Base-by-base conservation (phyloP, 2,113 vertebrate genomes). In the Rhegmatorhina hoffmannsi region DNA sequence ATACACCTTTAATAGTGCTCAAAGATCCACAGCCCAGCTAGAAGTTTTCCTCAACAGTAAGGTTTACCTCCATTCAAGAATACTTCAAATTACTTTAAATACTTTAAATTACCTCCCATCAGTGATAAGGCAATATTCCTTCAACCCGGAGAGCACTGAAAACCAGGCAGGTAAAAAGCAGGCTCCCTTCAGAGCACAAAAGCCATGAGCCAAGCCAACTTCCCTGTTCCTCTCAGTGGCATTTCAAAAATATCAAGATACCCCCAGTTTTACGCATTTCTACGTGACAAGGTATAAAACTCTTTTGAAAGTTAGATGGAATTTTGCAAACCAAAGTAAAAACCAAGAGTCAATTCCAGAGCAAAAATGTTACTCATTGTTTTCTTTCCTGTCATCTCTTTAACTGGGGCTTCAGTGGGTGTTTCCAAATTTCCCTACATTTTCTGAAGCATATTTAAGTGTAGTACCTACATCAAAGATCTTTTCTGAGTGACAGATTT, bases 361-460 rank as follows among this genome's bases (percentile, higher is more conserved):
- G n/a, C 6, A 46, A 17, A 67, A 43, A 2, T n/a, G n/a, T n/a
- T 29, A 44, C 5, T 26, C 4, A 2, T 5, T 0, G 31, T 33
- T 62, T 73, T 59, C 40, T 79, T 59, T 36, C 31, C 11, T 12
- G 25, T 23, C 8, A 9, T 19, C 21, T 46, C 21, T 8, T 63
- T 26, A 84, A 59, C 1, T 7, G 17, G 24, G 0, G 0, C 11
- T 52, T 74, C 4, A 5, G 7, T 7, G 3, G 6, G 4, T 3
- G 13, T 29, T 80, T 60, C 25, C 26, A 68, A 40, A 33, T 17
- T 58, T 50, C 16, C 34, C 34, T 31, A 49, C 5, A 13, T 7
- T 44, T 53, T 78, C 52, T 68, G n/a, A 56, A 56, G 26, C 24
- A 29, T 6, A 12, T 44, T 63, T 43, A 31, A 40, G 46, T 20